A percentile compares a stretch with the other conserved stretches of the same genome.
These are phyloP conservation scores for Lobophora halterata DNA, from an alignment of 2,888 invertebrate species.

Conservation along the genomic window DNA sequence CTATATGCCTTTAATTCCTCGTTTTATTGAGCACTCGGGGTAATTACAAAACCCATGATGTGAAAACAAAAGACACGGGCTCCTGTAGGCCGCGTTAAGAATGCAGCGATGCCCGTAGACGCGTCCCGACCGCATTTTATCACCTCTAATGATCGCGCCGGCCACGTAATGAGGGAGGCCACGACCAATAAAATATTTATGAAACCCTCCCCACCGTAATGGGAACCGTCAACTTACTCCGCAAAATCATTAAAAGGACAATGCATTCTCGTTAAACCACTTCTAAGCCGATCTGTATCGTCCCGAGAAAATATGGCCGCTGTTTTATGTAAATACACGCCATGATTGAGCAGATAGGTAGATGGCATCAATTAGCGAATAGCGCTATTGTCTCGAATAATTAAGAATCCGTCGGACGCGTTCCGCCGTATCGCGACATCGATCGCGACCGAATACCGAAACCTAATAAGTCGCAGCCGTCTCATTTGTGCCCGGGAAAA, in stretches of 20 bases:
- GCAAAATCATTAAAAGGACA: slow-evolving; percentile 38
- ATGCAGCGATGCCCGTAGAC: slow-evolving; percentile 50
- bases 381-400: slow-evolving; percentile 66
- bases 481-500: slow-evolving; percentile 78
- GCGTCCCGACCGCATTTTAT: slow-evolving; percentile 64
- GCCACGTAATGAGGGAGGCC: slow-evolving; percentile 62
- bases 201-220: slow-evolving; percentile 68
- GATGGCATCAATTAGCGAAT: slow-evolving; percentile 45
- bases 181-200: slow-evolving; percentile 76
- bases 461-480: slow-evolving; percentile 75
- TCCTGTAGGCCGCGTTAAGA: slow-evolving; percentile 38
- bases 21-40: slow-evolving; percentile 41
- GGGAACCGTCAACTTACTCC: slow-evolving; percentile 63
- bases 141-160: slow-evolving; percentile 69
- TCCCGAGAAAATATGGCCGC: slow-evolving; percentile 75
- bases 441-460: slow-evolving; percentile 73
- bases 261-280: slow-evolving; percentile 66
- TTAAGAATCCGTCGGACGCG: slow-evolving; percentile 50
- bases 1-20: slow-evolving; percentile 25
- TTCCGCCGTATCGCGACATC: slow-evolving; percentile 66
- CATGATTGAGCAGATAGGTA: slow-evolving; percentile 68
- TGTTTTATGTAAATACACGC: slow-evolving; percentile 76
- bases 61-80: slow-evolving; percentile 56
- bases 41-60: slow-evolving; percentile 50
- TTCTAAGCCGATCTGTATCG: slow-evolving; percentile 79